phyloP scores from a whole-genome alignment of 2,113 vertebrate species.

The Apaloderma vittatum region DNA sequence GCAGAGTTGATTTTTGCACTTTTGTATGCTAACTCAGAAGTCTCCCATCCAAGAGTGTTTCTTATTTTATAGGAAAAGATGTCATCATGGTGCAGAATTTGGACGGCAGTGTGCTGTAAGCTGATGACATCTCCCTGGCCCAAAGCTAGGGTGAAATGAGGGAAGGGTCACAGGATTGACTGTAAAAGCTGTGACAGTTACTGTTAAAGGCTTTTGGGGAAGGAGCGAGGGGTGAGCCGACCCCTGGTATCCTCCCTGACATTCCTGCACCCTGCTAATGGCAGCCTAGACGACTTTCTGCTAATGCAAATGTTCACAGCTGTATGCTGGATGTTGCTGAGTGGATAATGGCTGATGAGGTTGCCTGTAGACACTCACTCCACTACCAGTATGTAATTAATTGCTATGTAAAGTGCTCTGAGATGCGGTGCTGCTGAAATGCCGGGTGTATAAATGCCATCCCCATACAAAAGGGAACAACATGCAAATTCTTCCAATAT shows the following conservation, averaged over 20 bases:
- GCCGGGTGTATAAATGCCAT: constrained; percentile 60
- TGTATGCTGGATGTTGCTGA: constrained; percentile 61
- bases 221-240: neutral
- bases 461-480: constrained; percentile 61
- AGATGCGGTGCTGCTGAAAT: constrained; percentile 23
- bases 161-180: neutral
- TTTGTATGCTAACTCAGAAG: neutral
- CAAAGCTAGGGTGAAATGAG: neutral
- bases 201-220: neutral
- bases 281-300: constrained; percentile 1
- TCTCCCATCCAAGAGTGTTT: neutral
- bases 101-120: neutral
- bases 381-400: constrained; percentile 70
- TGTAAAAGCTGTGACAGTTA: neutral
- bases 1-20: neutral
- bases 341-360: constrained; percentile 66
- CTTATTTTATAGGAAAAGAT: neutral
- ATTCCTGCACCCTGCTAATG: constrained; percentile 17
- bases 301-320: constrained; percentile 63
- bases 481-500: constrained; percentile 69
- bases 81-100: neutral
- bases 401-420: constrained; percentile 71
- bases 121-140: neutral
- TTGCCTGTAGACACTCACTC: constrained; percentile 72
- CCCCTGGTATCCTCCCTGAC: neutral